Conservation (phyloP, 2,888 invertebrate genomes). For the Drosophila paramelanica region DNA sequence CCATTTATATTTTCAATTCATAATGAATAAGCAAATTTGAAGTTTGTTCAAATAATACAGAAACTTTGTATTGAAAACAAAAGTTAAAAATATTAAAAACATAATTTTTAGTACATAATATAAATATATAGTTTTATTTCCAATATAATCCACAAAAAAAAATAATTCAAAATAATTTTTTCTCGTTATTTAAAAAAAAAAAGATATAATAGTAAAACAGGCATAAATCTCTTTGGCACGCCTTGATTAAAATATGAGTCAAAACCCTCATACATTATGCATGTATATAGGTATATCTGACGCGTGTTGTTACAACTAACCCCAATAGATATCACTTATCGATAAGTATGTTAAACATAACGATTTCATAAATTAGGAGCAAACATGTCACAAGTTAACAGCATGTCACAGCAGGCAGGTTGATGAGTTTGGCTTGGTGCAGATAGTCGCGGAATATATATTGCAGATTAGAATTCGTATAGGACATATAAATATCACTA, state of each 20-base stretch:
- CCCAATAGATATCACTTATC: conserved; percentile 36
- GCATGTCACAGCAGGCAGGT: conserved; percentile 5
- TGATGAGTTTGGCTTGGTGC: no score
- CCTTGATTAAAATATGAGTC: conserved; percentile 14
- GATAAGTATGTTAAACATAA: conserved; percentile 38
- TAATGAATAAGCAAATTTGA: no score
- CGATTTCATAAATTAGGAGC: conserved; percentile 17
- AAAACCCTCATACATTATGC: not conserved
- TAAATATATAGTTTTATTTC: no score
- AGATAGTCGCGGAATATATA: not conserved
- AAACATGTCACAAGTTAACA: conserved; percentile 21
- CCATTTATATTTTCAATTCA: no score
- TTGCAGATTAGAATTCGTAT: conserved; percentile 11
- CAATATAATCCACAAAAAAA: no score
- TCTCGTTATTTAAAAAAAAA: no score
- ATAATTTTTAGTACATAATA: no score
- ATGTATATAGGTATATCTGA: not conserved
- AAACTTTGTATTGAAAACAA: no score
- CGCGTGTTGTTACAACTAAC: conserved; percentile 33
- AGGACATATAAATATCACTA: conserved; percentile 2
- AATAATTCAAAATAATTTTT: no score
- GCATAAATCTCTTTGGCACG: not conserved
- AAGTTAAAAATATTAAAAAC: no score
- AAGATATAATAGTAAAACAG: no score
- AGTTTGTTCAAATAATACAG: no score